phyloP scores from a whole-genome alignment of 2,113 vertebrate genomes.

The Odocoileus hemionus region DNA sequence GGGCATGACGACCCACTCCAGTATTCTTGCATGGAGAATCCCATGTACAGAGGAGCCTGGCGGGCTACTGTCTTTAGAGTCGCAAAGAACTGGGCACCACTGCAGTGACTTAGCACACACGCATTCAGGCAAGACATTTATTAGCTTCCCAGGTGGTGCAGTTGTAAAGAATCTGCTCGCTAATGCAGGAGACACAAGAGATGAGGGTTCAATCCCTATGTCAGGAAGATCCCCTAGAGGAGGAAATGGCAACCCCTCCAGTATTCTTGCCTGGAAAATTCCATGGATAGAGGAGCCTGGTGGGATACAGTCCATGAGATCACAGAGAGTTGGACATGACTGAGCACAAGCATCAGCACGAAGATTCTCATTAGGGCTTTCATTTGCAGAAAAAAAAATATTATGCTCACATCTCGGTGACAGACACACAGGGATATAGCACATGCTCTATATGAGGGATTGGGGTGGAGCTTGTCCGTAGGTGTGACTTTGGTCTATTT shows the following conservation, averaged over 20 bases:
- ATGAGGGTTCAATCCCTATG: not conserved
- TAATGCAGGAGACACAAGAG: not conserved
- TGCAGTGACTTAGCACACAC: not conserved
- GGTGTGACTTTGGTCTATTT: not conserved
- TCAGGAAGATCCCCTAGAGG: not conserved
- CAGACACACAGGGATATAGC: not conserved
- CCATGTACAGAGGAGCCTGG: not conserved
- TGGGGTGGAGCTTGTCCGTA: not conserved
- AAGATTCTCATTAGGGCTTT: not conserved
- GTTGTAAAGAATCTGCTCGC: not conserved
- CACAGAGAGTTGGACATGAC: not conserved
- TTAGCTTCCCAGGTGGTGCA: not conserved
- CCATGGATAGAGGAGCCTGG: not conserved
- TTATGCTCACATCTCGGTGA: not conserved
- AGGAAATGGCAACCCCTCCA: not conserved
- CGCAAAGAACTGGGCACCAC: fast-evolving
- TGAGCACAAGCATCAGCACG: not conserved
- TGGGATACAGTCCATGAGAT: not conserved
- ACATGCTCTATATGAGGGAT: not conserved
- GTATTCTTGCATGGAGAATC: not conserved
- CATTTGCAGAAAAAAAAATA: not conserved
- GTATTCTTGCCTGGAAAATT: not conserved
- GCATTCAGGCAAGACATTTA: not conserved
- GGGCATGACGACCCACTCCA: fast-evolving
- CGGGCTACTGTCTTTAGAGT: not conserved